Evolutionary conservation across 2,888 invertebrate species (phyloP).

Genomic region (Stenurella melanura): DNA sequence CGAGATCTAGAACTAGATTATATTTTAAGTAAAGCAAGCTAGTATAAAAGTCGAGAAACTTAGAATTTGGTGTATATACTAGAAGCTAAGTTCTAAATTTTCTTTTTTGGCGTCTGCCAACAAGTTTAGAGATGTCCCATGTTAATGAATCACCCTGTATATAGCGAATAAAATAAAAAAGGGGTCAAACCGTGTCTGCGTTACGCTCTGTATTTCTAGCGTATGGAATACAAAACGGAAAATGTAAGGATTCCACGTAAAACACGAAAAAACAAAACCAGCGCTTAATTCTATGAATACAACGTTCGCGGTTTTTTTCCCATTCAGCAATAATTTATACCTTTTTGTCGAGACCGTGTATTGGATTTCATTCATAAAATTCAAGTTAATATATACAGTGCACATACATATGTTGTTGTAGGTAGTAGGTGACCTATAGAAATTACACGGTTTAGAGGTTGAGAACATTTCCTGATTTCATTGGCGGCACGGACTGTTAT

Average conservation of each 20-base stretch:
- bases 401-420: slow-evolving; percentile 33
- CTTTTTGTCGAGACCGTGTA: slow-evolving; percentile 30
- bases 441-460: slow-evolving; percentile 21
- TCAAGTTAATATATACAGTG: slow-evolving; percentile 29
- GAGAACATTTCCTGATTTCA: slow-evolving; percentile 27
- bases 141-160: too few relatives aligned
- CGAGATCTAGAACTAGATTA: too few relatives aligned
- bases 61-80: too few relatives aligned
- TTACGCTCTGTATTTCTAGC: neutral
- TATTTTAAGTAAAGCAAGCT: too few relatives aligned
- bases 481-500: slow-evolving; percentile 8
- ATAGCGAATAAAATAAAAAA: too few relatives aligned
- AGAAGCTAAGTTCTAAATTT: too few relatives aligned
- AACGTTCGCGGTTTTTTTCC: slow-evolving; percentile 37
- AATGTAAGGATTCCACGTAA: slow-evolving; percentile 31
- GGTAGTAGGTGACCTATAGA: slow-evolving; percentile 47
- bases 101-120: too few relatives aligned
- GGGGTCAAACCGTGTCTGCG: neutral
- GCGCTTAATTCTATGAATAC: slow-evolving; percentile 29
- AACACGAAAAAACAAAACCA: slow-evolving; percentile 26
- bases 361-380: slow-evolving; percentile 42
- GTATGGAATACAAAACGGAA: neutral
- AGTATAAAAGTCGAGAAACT: too few relatives aligned
- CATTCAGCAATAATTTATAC: slow-evolving; percentile 40
- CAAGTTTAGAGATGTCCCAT: too few relatives aligned